phyloP scores from a whole-genome alignment of 2,888 invertebrate species.

The Petrolisthes manimaculis region DNA sequence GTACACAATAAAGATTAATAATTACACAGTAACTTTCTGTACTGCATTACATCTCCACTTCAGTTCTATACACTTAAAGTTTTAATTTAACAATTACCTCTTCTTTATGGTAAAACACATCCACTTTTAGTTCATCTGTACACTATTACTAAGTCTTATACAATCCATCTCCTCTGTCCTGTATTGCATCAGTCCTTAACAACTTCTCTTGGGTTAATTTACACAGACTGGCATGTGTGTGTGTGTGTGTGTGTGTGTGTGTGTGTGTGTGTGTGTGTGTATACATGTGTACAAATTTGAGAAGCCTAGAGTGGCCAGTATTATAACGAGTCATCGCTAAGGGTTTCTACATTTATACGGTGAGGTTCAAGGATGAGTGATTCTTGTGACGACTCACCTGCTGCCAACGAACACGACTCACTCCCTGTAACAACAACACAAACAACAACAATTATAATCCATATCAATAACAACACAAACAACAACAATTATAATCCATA shows the following conservation, averaged over 20 bases:
- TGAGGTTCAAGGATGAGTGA: slow-evolving; percentile 59
- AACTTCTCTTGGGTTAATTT: no score
- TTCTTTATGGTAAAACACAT: no score
- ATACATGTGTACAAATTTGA: slow-evolving; percentile 28
- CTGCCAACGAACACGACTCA: slow-evolving; percentile 48
- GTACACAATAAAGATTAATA: no score
- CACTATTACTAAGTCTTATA: no score
- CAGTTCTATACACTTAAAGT: no score
- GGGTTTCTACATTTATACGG: slow-evolving; percentile 51
- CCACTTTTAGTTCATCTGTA: no score
- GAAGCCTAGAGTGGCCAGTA: slow-evolving; percentile 39
- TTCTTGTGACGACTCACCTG: slow-evolving; percentile 62
- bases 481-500: neutral
- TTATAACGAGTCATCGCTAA: slow-evolving; percentile 61
- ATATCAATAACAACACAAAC: neutral
- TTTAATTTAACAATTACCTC: no score
- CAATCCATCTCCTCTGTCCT: no score
- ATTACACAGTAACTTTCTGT: no score
- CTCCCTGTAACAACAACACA: slow-evolving; percentile 39
- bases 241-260: neutral
- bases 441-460: neutral
- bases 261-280: neutral
- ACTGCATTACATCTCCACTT: no score
- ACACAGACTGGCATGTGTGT: no score
- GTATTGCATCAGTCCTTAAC: no score